Conservation (phyloP, 2,888 invertebrate species). For the Aphodius granarius region DNA sequence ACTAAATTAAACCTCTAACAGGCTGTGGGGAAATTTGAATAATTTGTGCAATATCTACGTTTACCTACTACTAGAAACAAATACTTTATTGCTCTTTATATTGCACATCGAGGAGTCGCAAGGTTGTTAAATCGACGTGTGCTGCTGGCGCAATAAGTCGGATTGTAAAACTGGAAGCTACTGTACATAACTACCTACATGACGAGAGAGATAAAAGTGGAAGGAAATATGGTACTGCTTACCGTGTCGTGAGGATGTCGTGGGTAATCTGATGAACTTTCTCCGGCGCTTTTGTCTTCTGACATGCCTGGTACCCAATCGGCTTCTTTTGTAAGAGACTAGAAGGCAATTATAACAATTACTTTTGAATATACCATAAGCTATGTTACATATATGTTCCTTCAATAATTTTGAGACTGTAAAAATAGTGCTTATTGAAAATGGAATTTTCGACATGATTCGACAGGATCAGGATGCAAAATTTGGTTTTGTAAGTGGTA, state of each 20-base stretch:
- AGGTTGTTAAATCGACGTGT: not conserved
- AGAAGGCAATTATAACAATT: constrained; percentile 48
- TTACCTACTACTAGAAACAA: no score
- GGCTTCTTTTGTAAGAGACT: constrained; percentile 89
- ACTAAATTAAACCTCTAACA: no score
- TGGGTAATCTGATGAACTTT: constrained; percentile 73
- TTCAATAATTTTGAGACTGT: no score
- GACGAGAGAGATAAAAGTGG: not conserved
- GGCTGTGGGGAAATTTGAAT: no score
- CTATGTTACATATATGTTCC: no score
- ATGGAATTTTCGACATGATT: no score
- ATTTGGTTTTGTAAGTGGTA: no score
- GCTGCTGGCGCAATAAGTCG: not conserved
- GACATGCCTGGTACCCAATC: constrained; percentile 75
- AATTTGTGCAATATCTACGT: no score
- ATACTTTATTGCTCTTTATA: no score
- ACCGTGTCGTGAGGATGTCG: constrained; percentile 83
- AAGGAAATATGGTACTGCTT: constrained; percentile 52
- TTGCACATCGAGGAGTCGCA: not conserved
- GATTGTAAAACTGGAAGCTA: not conserved
- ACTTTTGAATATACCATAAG: not conserved
- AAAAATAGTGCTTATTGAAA: no score
- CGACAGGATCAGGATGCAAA: no score
- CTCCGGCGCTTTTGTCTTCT: constrained; percentile 78
- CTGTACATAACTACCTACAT: not conserved